Evolutionary conservation across 2,888 invertebrate species (phyloP).

Genomic region (Blastobasis lacticolella): DNA sequence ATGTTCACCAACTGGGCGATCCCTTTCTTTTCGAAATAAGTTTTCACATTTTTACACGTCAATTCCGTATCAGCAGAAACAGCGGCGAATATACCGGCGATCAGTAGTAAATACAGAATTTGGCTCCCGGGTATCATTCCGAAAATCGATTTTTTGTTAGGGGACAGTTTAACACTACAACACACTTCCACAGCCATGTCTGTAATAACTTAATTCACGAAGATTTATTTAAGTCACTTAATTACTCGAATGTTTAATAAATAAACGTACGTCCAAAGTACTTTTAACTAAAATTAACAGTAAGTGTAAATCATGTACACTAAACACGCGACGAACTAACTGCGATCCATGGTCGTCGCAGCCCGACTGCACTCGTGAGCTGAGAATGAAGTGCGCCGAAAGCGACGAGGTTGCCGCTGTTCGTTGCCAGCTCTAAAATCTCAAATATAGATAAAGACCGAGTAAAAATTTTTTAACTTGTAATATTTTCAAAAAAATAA

Average conservation of each 20-base stretch:
- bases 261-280: conserved; percentile 33
- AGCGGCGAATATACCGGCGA: conserved; percentile 49
- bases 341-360: conserved; percentile 65
- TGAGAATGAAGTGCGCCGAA: conserved; percentile 28
- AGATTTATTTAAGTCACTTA: conserved; percentile 29
- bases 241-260: conserved; percentile 34
- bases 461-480: too few relatives aligned
- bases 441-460: too few relatives aligned
- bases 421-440: too few relatives aligned
- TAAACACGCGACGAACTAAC: conserved; percentile 44
- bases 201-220: conserved; percentile 21
- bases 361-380: conserved; percentile 47
- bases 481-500: background rate
- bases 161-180: conserved; percentile 66
- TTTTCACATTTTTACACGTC: conserved; percentile 69
- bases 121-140: conserved; percentile 62
- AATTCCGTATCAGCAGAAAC: conserved; percentile 50
- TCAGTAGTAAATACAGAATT: conserved; percentile 62
- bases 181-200: conserved; percentile 69
- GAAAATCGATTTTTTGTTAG: conserved; percentile 71
- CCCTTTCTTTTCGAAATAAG: conserved; percentile 66
- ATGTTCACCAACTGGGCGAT: conserved; percentile 63
- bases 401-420: conserved; percentile 15
- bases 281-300: conserved; percentile 27
- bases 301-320: conserved; percentile 34